Conservation (phyloP, 2,113 vertebrate species). For the Neotoma lepida region DNA sequence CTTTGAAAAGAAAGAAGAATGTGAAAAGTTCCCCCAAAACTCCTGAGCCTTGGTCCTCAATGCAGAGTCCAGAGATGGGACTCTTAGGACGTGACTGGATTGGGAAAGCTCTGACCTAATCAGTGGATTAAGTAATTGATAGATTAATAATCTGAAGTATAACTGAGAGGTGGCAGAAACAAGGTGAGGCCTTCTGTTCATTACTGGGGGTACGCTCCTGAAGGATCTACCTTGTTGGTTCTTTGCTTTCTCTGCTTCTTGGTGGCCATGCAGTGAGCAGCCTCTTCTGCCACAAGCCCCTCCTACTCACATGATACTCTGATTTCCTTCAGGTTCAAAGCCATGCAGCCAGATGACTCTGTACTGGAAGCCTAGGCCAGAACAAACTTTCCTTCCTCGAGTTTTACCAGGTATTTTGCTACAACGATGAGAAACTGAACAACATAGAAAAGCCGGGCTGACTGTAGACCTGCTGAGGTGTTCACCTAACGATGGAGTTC, state of each 20-base stretch:
- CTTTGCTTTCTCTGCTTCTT: background rate
- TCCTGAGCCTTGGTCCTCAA: background rate
- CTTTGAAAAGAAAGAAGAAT: background rate
- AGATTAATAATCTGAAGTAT: background rate
- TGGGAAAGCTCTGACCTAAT: background rate
- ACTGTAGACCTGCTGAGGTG: background rate
- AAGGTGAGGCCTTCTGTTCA: background rate
- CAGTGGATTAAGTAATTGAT: background rate
- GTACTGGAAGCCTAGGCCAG: background rate
- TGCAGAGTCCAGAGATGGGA: background rate
- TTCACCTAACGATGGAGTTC: background rate
- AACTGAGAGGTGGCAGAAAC: background rate
- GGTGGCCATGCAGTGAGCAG: background rate
- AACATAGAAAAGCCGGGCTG: background rate
- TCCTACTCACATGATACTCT: no score
- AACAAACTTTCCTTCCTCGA: background rate
- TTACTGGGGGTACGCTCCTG: background rate
- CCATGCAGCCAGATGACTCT: background rate
- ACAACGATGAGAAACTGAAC: background rate
- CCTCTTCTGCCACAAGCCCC: background rate
- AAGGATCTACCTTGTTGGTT: background rate
- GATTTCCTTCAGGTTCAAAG: background rate
- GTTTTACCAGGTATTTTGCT: background rate
- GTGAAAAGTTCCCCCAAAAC: background rate
- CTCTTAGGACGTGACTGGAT: background rate